Percentiles rank a stretch among this genome's conserved stretches.
These are phyloP conservation scores for Loripinus fragilis DNA, from an alignment of 2,888 invertebrate genomes.

Conservation along the genomic window DNA sequence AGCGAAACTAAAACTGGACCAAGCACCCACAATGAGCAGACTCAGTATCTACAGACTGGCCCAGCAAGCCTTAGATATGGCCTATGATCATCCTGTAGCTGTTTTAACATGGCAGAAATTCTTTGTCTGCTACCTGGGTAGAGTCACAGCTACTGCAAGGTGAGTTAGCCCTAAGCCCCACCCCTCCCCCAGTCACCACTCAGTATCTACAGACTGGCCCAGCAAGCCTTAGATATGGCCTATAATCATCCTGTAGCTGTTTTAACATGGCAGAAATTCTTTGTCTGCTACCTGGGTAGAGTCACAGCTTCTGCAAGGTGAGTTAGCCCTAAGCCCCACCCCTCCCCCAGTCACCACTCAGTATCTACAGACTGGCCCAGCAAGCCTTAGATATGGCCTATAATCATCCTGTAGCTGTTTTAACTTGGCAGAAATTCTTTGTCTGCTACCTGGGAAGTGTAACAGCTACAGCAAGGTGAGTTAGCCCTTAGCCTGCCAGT, in stretches of 20 bases:
- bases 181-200: constrained; percentile 74
- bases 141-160: constrained; percentile 80
- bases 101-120: constrained; percentile 91
- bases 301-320: constrained; percentile 69
- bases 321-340: too few relatives aligned
- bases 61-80: constrained; percentile 89
- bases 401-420: constrained; percentile 88
- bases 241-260: constrained; percentile 89
- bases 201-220: constrained; percentile 89
- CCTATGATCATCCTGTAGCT: constrained; percentile 88
- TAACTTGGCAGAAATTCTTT: constrained; percentile 92
- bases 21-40: too few relatives aligned
- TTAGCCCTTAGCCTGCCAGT: too few relatives aligned
- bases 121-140: constrained; percentile 88
- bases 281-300: constrained; percentile 88
- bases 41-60: constrained; percentile 89
- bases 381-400: constrained; percentile 88
- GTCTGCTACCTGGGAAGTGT: constrained; percentile 87
- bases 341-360: constrained; percentile 74
- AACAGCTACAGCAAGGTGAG: constrained; percentile 69
- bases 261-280: constrained; percentile 91
- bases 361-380: constrained; percentile 90
- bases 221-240: constrained; percentile 89
- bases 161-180: constrained; percentile 56
- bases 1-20: constrained; percentile 74